A percentile compares a stretch with the other conserved stretches of the same genome.
Conservation (phyloP, 35 echinoderm and acorn worm species). For the Holothuria glaberrima region DNA sequence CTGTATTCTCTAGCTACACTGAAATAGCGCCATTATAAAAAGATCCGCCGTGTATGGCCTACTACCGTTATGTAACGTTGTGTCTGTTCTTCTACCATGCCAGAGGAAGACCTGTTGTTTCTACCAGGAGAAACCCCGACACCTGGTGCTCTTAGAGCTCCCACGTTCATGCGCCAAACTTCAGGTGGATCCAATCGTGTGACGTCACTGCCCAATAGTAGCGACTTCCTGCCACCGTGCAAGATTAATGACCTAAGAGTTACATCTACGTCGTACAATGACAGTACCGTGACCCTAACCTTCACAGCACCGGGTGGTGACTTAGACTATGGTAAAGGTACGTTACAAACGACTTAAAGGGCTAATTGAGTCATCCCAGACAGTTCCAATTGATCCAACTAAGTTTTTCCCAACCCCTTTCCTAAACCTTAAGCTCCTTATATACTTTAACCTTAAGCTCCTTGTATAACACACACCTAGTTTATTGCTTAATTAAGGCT, state of each 20-base stretch:
- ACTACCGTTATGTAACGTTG: neutral
- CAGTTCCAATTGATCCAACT: no score
- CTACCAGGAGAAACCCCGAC: constrained; percentile 43
- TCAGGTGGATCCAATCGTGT: constrained; percentile 74
- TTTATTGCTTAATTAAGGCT: no score
- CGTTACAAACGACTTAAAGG: neutral
- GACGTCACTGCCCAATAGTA: neutral
- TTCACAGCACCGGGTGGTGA: constrained; percentile 79
- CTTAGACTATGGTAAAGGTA: constrained; percentile 74
- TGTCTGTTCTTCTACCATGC: neutral
- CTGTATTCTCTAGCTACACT: no score
- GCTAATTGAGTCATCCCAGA: no score
- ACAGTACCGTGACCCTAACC: constrained; percentile 36
- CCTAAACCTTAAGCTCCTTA: no score
- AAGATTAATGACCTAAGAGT: constrained; percentile 71
- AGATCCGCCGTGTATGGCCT: no score
- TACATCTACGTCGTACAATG: constrained; percentile 30
- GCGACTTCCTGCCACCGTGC: constrained; percentile 70
- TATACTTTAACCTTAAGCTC: no score
- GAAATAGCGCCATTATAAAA: no score
- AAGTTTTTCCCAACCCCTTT: no score
- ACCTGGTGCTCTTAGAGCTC: neutral
- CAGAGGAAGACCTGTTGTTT: constrained; percentile 52
- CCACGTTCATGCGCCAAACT: constrained; percentile 36
- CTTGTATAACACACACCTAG: no score